Evolutionary conservation across 64 coral and sea anemone species (phyloP).

Genomic region (Stylophora pistillata): DNA sequence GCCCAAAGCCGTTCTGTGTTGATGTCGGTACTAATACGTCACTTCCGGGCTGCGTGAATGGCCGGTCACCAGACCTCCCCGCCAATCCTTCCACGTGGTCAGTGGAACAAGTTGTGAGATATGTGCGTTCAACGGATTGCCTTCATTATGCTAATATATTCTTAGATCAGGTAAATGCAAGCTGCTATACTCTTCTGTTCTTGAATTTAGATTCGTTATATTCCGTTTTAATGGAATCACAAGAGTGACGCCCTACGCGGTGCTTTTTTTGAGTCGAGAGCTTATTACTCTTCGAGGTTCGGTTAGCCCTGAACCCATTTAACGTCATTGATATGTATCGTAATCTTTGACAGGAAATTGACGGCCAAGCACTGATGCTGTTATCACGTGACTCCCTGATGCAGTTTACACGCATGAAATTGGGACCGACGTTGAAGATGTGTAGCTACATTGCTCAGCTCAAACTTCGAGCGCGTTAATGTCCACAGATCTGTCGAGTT

Average conservation of each 20-base stretch:
- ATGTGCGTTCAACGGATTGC: slow-evolving; percentile 89
- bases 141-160: slow-evolving; percentile 85
- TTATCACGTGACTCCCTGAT: slow-evolving; percentile 97
- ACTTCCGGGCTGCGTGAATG: slow-evolving; percentile 91
- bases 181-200: neutral
- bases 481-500: neutral
- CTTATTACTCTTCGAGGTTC: neutral
- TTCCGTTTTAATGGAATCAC: too few species aligned
- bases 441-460: slow-evolving; percentile 97
- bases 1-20: slow-evolving; percentile 40
- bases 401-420: slow-evolving; percentile 98
- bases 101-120: slow-evolving; percentile 86
- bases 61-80: slow-evolving; percentile 80
- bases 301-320: neutral
- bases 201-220: neutral
- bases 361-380: slow-evolving; percentile 87
- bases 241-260: too few species aligned
- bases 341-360: slow-evolving; percentile 79
- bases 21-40: slow-evolving; percentile 94
- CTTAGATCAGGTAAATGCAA: slow-evolving; percentile 75
- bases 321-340: neutral
- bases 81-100: slow-evolving; percentile 83
- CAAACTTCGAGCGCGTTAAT: slow-evolving; percentile 64
- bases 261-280: neutral
- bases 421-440: slow-evolving; percentile 95